Percentiles rank a stretch among this genome's conserved stretches.
Evolutionary conservation across 2,797 vertebrate species (phyloP).

Genomic region (Poeciliopsis gracilis): DNA sequence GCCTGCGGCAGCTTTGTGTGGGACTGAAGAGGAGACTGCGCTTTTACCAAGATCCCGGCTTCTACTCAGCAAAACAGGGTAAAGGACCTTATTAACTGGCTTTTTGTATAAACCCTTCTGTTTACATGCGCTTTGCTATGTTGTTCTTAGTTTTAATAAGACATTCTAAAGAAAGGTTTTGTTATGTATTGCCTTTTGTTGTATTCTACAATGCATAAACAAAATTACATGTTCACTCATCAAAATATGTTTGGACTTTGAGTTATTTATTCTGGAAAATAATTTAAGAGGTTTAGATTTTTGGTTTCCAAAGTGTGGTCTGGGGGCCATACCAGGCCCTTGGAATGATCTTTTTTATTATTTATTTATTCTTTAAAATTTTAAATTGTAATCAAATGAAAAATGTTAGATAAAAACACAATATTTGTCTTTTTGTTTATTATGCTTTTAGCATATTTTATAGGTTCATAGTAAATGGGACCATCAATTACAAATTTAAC

Average conservation of each 20-base stretch:
- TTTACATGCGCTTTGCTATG: neutral
- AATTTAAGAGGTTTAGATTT: no score
- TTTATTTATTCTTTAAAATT: no score
- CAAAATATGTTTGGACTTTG: neutral
- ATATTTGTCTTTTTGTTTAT: no score
- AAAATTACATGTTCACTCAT: neutral
- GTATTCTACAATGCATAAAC: neutral
- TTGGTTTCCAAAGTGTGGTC: no score
- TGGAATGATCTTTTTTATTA: neutral
- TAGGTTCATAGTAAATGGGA: no score
- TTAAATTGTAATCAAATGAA: no score
- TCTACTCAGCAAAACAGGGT: constrained; percentile 91
- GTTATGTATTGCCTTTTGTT: neutral
- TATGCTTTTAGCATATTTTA: no score
- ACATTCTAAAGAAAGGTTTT: neutral
- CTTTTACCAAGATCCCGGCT: constrained; percentile 93
- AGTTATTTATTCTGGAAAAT: neutral
- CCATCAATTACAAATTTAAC: no score
- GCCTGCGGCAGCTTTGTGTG: constrained; percentile 89
- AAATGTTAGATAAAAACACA: neutral
- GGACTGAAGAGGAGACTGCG: constrained; percentile 87
- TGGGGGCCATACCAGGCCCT: no score
- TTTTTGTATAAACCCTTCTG: constrained; percentile 4
- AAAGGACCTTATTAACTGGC: constrained; percentile 19
- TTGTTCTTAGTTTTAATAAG: neutral